Conservation (phyloP, 2,797 vertebrate genomes). For the Danio aesculapii region DNA sequence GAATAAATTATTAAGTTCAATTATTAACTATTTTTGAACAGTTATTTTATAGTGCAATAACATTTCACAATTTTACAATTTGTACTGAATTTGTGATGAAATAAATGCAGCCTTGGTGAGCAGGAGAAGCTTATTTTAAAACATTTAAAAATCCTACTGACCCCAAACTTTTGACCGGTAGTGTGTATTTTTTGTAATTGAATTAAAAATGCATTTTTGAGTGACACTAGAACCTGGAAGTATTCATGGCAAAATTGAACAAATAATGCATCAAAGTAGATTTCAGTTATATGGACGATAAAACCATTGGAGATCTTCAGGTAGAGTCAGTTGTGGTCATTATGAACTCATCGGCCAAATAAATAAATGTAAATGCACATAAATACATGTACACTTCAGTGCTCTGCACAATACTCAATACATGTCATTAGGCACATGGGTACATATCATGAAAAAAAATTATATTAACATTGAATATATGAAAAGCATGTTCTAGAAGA, state of each 20-base stretch:
- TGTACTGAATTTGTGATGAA: too few species aligned
- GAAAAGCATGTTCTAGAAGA: conserved; percentile 10
- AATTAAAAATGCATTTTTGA: too few species aligned
- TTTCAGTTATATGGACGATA: too few species aligned
- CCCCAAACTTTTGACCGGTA: too few species aligned
- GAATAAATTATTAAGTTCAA: too few species aligned
- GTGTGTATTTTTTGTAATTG: too few species aligned
- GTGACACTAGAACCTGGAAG: background rate
- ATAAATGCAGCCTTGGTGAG: too few species aligned
- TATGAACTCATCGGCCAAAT: background rate
- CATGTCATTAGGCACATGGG: background rate
- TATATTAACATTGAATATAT: background rate
- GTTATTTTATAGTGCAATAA: too few species aligned
- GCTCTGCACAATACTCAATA: background rate
- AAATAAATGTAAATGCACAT: background rate
- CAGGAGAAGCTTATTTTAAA: too few species aligned
- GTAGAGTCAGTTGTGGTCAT: background rate
- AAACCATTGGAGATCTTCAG: background rate
- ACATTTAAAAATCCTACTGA: too few species aligned
- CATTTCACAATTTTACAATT: too few species aligned
- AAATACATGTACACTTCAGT: background rate
- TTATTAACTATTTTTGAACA: too few species aligned
- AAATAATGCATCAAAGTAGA: background rate
- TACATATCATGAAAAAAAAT: background rate
- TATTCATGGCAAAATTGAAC: background rate